A percentile compares a stretch with the other conserved stretches of the same genome.
Evolutionary conservation across 2,113 vertebrate species (phyloP).

Genomic region (Fulica atra): DNA sequence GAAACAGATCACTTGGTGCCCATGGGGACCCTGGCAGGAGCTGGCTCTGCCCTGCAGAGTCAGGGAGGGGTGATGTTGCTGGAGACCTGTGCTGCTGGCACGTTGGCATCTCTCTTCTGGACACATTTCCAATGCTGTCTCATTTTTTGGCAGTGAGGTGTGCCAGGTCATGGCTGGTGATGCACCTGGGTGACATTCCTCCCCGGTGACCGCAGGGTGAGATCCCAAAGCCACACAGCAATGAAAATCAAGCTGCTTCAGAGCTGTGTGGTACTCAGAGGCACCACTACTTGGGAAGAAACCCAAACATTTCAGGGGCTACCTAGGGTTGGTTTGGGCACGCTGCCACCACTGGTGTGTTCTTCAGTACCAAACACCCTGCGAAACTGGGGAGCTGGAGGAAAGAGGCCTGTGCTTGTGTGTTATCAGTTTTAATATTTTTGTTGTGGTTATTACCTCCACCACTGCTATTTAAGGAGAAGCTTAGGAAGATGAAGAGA

Average conservation of each 20-base stretch:
- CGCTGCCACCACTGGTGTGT: neutral
- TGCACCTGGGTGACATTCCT: neutral
- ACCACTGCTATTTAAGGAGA: neutral
- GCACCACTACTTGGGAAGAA: neutral
- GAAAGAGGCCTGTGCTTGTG: neutral
- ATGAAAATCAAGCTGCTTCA: neutral
- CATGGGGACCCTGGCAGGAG: neutral
- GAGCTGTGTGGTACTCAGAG: fast-evolving
- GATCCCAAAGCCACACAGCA: neutral
- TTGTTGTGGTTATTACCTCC: conserved; percentile 14
- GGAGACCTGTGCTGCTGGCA: neutral
- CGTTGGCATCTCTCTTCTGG: neutral
- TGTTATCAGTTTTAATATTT: neutral
- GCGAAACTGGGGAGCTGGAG: neutral
- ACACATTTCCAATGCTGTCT: neutral
- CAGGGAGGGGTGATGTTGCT: neutral
- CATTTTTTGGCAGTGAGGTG: neutral
- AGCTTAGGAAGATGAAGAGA: neutral
- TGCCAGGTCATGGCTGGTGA: neutral
- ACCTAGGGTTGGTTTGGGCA: neutral
- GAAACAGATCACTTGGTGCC: neutral
- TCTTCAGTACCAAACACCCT: neutral
- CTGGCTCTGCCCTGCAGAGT: no score
- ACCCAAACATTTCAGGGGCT: neutral
- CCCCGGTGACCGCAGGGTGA: neutral